Base-by-base conservation (phyloP, 2,888 invertebrate species). In the Chesias legatella region DNA sequence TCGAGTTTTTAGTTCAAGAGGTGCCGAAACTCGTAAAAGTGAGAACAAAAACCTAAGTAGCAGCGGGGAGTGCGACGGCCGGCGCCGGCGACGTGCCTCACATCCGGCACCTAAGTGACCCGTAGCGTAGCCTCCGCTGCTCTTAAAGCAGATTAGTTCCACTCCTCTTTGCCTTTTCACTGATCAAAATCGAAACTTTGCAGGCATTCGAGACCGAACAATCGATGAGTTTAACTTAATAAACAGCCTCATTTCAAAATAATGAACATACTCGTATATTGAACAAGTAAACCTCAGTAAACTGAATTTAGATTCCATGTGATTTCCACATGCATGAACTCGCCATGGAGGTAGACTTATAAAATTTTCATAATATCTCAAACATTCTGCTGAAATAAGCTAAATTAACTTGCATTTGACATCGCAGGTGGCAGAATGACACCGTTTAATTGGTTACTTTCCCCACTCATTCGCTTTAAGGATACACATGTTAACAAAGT, bases 301-400 rank as follows among this genome's bases (percentile, higher is more conserved):
- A 53, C 43, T 62, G 57, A 58, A 66, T 61, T 60, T 17, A 48
- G 47, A 50, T 58, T 63, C 51, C 64, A 65, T 63, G 58, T 46
- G 35, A 62, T 71, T 69, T 70, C 72, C 56, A 56, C 51, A 60
- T 62, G 63, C 67, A 66, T 67, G 60, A 63, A 55, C 55, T 53
- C 57, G 57, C 49, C 59, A 51, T 51, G 53, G 47, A 64, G 60
- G 64, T 54, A 67, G 56, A 58, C 65, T 69, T 69, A 73, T 75
- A 72, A 67, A 63, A 70, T 71, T 68, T 70, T 66, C 67, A 65
- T 65, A 63, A 68, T 63, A 60, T 53, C 60, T 59, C 57, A 58
- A 64, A 60, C 58, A 61, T 65, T 68, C 60, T 50, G 41, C 62
- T 59, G 54, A 54, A 62, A 56, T 52, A 58, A 63, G 60, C 58